Evolutionary conservation across 2,888 invertebrate genomes (phyloP).

Genomic region (Drosophila meridiana): DNA sequence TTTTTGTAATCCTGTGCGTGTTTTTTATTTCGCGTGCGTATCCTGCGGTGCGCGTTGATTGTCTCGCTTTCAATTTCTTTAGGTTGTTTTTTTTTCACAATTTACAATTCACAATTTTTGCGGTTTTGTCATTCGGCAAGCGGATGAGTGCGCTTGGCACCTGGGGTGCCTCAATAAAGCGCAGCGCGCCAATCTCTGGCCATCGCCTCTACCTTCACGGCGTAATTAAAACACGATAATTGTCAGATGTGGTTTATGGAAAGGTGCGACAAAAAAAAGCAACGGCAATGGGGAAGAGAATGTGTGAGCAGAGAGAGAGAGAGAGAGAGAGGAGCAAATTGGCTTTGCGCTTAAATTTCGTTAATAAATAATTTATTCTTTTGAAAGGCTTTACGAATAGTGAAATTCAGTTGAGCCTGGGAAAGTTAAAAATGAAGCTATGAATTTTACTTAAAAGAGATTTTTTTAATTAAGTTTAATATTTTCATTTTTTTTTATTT

Average conservation of each 20-base stretch:
- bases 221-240: constrained; percentile 66
- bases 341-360: not conserved
- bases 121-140: constrained; percentile 65
- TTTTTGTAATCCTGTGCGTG: constrained; percentile 48
- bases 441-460: too few relatives aligned
- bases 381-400: not conserved
- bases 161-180: constrained; percentile 49
- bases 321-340: not conserved
- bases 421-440: not conserved
- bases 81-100: constrained; percentile 15
- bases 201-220: constrained; percentile 10
- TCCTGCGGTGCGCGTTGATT: constrained; percentile 75
- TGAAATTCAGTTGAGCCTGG: not conserved
- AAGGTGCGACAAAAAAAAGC: not conserved
- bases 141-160: constrained; percentile 62
- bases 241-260: constrained; percentile 50
- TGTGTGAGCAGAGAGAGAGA: too few relatives aligned
- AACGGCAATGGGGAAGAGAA: not conserved
- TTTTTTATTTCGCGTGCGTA: constrained; percentile 50
- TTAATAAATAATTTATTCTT: not conserved
- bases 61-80: constrained; percentile 54
- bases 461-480: not conserved
- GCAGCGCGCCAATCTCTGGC: constrained; percentile 1
- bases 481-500: not conserved
- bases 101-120: constrained; percentile 34